These are phyloP conservation scores for Vollenhovia emeryi DNA, from an alignment of 1,140 invertebrate species.

Conservation along the genomic window DNA sequence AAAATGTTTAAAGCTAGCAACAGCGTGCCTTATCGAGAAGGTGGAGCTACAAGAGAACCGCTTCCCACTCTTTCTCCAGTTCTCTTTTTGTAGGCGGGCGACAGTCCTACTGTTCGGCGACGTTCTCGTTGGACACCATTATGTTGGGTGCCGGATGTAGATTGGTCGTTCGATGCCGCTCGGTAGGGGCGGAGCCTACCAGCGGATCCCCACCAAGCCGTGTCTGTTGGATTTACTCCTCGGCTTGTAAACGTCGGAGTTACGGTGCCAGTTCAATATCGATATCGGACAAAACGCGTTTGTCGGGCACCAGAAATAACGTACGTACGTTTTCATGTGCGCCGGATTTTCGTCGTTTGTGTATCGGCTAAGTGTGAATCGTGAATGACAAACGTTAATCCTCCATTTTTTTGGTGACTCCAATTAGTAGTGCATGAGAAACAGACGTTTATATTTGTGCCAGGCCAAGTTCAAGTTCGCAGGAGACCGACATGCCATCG, in stretches of 20 bases:
- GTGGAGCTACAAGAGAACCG: constrained; percentile 35
- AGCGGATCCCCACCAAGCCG: constrained; percentile 7
- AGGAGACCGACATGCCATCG: constrained; percentile 19
- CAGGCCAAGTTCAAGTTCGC: not conserved
- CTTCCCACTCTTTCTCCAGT: not conserved
- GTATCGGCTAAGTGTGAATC: not conserved
- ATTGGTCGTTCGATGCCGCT: constrained; percentile 52
- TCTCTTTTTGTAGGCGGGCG: constrained; percentile 44
- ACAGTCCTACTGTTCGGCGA: constrained; percentile 18
- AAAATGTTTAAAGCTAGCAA: not conserved
- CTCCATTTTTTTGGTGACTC: not conserved
- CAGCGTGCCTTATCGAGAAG: constrained; percentile 1
- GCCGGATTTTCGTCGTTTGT: not conserved
- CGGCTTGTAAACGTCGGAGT: not conserved
- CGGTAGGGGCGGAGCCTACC: constrained; percentile 29
- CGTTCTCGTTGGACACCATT: constrained; percentile 67
- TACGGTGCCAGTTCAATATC: constrained; percentile 8
- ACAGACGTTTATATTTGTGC: not conserved
- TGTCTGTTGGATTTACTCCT: not conserved
- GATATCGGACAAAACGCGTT: constrained; percentile 5
- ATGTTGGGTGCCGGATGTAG: not conserved
- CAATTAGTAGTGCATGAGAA: not conserved
- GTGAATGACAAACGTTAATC: not conserved
- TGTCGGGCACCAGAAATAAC: not conserved
- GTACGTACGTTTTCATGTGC: not conserved